phyloP scores from a whole-genome alignment of 2,888 invertebrate species.

The Nomada goodeniana region DNA sequence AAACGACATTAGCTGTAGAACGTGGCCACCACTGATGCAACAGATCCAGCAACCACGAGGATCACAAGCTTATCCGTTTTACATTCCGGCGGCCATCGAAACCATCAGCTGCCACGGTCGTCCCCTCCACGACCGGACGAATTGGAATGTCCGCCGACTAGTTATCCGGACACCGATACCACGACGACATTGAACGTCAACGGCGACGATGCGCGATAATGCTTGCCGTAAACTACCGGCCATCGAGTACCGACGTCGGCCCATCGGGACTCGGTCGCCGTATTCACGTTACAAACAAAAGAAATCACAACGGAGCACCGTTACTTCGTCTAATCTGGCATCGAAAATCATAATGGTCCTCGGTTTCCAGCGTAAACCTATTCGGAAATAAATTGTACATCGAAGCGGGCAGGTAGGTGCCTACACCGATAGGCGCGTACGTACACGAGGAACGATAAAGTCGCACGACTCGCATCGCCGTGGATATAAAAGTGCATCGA shows the following conservation, averaged over 20 bases:
- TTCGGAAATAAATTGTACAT: too few relatives aligned
- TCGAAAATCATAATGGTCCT: too few relatives aligned
- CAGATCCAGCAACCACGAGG: slow-evolving; percentile 9
- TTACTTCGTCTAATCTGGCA: too few relatives aligned
- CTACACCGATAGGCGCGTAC: too few relatives aligned
- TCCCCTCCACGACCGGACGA: slow-evolving; percentile 75
- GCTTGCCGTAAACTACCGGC: slow-evolving; percentile 41
- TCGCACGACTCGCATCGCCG: not conserved
- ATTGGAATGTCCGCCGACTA: slow-evolving; percentile 78
- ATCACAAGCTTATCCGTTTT: slow-evolving; percentile 67
- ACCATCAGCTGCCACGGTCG: slow-evolving; percentile 63
- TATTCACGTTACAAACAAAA: not conserved
- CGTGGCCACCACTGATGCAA: slow-evolving; percentile 31
- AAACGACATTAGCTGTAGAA: not conserved
- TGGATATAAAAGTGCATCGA: slow-evolving; percentile 6
- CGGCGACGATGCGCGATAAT: slow-evolving; percentile 53
- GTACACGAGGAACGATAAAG: not conserved
- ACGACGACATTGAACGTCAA: slow-evolving; percentile 69
- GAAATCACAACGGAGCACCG: too few relatives aligned
- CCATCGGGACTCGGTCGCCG: not conserved
- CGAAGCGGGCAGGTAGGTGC: too few relatives aligned
- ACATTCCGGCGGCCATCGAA: slow-evolving; percentile 70
- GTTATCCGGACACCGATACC: slow-evolving; percentile 73
- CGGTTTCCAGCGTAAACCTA: too few relatives aligned
- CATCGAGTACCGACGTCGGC: slow-evolving; percentile 54